Evolutionary conservation across 2,797 vertebrate species (phyloP).

Genomic region (Oreonectes daqikongensis): DNA sequence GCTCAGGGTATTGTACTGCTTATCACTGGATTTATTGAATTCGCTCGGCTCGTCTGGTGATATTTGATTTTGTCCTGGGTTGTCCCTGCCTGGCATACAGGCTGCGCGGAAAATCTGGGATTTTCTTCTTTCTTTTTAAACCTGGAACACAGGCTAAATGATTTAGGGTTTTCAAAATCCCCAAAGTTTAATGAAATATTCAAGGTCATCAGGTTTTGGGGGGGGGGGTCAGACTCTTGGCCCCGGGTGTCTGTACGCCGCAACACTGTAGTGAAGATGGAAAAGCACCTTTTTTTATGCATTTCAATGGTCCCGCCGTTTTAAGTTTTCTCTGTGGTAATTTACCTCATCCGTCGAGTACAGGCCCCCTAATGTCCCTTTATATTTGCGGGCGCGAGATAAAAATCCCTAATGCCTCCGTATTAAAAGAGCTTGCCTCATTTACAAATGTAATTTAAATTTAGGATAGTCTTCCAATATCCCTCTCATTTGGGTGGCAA

Average conservation of each 20-base stretch:
- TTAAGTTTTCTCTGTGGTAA: too few relatives aligned
- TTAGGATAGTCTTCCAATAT: conserved; percentile 84
- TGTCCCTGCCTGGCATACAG: neutral
- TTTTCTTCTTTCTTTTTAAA: neutral
- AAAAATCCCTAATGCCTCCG: conserved; percentile 76
- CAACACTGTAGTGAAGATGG: too few relatives aligned
- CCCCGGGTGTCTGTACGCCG: too few relatives aligned
- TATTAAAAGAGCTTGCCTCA: conserved; percentile 84
- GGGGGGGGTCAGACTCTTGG: too few relatives aligned
- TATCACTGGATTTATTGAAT: conserved; percentile 3
- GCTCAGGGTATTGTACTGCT: conserved; percentile 39
- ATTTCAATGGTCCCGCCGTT: too few relatives aligned
- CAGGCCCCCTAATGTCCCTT: conserved; percentile 59
- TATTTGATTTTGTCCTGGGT: neutral
- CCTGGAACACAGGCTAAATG: too few relatives aligned
- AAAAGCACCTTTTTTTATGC: too few relatives aligned
- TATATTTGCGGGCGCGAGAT: conserved; percentile 67
- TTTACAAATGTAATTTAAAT: conserved; percentile 92
- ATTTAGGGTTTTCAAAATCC: neutral
- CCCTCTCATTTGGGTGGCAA: conserved; percentile 82
- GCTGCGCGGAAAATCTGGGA: neutral
- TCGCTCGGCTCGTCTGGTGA: neutral
- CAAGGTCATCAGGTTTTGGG: too few relatives aligned
- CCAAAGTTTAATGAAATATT: too few relatives aligned
- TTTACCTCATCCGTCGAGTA: conserved; percentile 40